These are phyloP conservation scores for Micromussa lordhowensis DNA, from an alignment of 92 coral and sea anemone genomes.

Conservation along the genomic window DNA sequence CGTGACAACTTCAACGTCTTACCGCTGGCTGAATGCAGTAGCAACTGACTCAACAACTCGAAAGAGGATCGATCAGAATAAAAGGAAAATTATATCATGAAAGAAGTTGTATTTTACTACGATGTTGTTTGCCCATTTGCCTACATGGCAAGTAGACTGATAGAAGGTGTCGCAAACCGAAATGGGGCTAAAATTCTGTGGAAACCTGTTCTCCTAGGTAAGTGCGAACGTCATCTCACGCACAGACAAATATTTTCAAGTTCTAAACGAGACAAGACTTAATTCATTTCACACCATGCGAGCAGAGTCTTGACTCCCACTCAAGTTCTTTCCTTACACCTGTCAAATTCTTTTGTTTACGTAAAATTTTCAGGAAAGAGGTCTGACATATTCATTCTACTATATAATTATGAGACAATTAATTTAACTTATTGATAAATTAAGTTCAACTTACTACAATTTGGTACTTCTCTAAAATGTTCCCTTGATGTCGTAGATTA, in stretches of 20 bases:
- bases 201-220: conserved; percentile 96
- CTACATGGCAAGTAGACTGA: conserved; percentile 87
- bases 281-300: not conserved
- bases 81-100: conserved; percentile 50
- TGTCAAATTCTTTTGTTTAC: not conserved
- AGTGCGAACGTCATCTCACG: not conserved
- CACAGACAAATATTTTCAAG: too few relatives aligned
- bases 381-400: not conserved
- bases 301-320: not conserved
- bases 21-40: conserved; percentile 16
- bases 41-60: not conserved
- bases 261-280: too few relatives aligned
- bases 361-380: not conserved
- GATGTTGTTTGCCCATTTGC: conserved; percentile 99
- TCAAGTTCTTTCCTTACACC: not conserved
- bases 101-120: conserved; percentile 89
- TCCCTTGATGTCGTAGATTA: not conserved
- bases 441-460: too few relatives aligned
- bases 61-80: not conserved
- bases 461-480: not conserved
- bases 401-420: not conserved
- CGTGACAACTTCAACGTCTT: not conserved
- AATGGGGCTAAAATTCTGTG: conserved; percentile 85
- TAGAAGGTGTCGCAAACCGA: conserved; percentile 85
- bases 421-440: not conserved